These are phyloP conservation scores for Ceratina australensis DNA, from an alignment of 1,140 invertebrate genomes.

Conservation along the genomic window DNA sequence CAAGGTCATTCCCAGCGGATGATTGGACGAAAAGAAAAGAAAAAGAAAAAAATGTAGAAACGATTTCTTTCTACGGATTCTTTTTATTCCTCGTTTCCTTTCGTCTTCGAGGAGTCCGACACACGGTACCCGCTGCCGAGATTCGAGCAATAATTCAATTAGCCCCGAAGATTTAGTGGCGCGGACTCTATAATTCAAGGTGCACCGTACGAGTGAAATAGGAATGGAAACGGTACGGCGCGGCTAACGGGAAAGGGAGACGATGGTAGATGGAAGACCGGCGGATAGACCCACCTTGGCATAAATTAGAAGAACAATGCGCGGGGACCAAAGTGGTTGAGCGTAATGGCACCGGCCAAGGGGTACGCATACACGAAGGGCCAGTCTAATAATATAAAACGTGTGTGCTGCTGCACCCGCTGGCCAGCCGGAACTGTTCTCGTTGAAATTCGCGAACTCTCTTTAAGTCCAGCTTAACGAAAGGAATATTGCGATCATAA, in stretches of 20 bases:
- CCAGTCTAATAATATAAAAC: conserved; percentile 57
- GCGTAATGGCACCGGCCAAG: conserved; percentile 54
- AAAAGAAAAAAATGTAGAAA: conserved; percentile 6
- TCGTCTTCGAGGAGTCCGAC: conserved; percentile 53
- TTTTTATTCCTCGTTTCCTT: neutral
- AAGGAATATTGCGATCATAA: too few species aligned
- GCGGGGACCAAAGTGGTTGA: conserved; percentile 61
- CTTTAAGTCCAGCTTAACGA: too few species aligned
- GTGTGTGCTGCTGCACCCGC: conserved; percentile 15
- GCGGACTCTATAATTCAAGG: conserved; percentile 71
- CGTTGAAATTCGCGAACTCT: conserved; percentile 52
- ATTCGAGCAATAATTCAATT: conserved; percentile 76
- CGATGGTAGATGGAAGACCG: conserved; percentile 10
- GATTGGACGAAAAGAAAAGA: conserved; percentile 24
- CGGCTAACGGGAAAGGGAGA: conserved; percentile 1
- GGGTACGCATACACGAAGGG: conserved; percentile 34
- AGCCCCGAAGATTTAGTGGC: conserved; percentile 71
- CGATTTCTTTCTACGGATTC: neutral
- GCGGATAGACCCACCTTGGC: conserved; percentile 61
- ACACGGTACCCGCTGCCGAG: conserved; percentile 36
- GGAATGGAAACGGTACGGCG: conserved; percentile 48
- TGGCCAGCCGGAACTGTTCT: conserved; percentile 51
- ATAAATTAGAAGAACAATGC: conserved; percentile 76
- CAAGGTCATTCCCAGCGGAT: conserved; percentile 39
- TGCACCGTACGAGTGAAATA: conserved; percentile 61